Conservation (phyloP, 2,113 vertebrate genomes). For the Ranitomeya imitator region DNA sequence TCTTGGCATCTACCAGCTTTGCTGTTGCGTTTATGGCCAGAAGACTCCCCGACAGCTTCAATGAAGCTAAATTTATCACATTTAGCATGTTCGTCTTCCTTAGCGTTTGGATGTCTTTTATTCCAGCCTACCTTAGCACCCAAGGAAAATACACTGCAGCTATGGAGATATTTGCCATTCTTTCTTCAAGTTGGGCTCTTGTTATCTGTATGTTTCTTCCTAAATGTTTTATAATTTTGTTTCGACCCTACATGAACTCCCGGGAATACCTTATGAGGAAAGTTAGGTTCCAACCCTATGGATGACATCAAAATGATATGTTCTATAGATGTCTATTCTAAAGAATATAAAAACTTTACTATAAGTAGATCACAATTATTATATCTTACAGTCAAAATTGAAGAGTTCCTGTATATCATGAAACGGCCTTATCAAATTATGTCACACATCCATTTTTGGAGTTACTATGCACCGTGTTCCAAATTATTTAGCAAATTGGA, state of each 20-base stretch:
- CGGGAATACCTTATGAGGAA: not conserved
- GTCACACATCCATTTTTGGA: not conserved
- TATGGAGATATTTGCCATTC: not conserved
- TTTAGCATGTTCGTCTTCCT: constrained; percentile 52
- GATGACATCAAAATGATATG: not conserved
- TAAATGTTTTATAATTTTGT: not conserved
- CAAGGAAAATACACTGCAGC: not conserved
- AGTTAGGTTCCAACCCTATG: not conserved
- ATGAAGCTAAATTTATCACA: constrained; percentile 45
- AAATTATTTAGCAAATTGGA: too few species aligned
- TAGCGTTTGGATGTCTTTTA: constrained; percentile 23
- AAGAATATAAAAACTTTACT: too few species aligned
- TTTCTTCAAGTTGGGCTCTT: not conserved
- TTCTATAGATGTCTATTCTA: too few species aligned
- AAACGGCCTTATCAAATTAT: not conserved
- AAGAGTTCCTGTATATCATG: too few species aligned
- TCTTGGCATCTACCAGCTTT: constrained; percentile 56
- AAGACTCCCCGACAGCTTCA: constrained; percentile 48
- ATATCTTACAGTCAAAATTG: not conserved
- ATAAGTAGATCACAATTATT: not conserved
- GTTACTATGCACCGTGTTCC: not conserved
- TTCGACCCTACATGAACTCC: not conserved
- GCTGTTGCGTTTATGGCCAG: constrained; percentile 26
- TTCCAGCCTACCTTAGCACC: not conserved
- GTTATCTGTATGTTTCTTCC: not conserved